phyloP scores from a whole-genome alignment of 2,797 vertebrate species.

The Lagothrix lagotricha region DNA sequence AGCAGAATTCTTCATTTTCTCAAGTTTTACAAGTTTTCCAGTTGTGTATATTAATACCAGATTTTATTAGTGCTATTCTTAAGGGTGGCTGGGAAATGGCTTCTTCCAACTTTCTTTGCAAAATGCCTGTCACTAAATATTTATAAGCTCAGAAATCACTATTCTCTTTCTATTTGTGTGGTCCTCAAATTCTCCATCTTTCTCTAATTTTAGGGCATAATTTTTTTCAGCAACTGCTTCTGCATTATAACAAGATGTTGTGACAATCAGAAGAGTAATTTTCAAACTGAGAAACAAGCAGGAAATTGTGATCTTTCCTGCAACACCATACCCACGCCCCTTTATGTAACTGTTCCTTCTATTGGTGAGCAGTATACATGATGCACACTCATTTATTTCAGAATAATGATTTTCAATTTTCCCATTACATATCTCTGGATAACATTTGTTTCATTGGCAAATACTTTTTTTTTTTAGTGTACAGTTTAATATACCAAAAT shows the following conservation, averaged over 20 bases:
- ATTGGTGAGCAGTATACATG: background rate
- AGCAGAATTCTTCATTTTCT: background rate
- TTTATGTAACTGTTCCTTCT: background rate
- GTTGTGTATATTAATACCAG: conserved; percentile 34
- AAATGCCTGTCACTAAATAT: conserved; percentile 30
- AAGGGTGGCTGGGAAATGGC: background rate
- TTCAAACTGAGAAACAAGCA: background rate
- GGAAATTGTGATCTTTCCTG: background rate
- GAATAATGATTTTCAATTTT: background rate
- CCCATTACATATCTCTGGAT: background rate
- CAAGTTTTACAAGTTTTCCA: background rate
- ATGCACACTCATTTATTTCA: background rate
- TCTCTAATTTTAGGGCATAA: conserved; percentile 27
- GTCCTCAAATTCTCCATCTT: conserved; percentile 43
- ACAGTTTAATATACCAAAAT: background rate
- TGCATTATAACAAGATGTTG: background rate
- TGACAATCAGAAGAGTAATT: background rate
- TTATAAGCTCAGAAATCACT: conserved; percentile 22
- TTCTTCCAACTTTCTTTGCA: conserved; percentile 24
- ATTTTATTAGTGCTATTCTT: conserved; percentile 59
- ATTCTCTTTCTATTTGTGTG: conserved; percentile 61
- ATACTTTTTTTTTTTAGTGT: background rate
- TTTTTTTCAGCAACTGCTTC: background rate
- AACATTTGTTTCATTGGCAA: background rate
- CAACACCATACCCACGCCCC: fast-evolving